These are phyloP conservation scores for Toxonevra muliebris DNA, from an alignment of 2,888 invertebrate species.

Conservation along the genomic window DNA sequence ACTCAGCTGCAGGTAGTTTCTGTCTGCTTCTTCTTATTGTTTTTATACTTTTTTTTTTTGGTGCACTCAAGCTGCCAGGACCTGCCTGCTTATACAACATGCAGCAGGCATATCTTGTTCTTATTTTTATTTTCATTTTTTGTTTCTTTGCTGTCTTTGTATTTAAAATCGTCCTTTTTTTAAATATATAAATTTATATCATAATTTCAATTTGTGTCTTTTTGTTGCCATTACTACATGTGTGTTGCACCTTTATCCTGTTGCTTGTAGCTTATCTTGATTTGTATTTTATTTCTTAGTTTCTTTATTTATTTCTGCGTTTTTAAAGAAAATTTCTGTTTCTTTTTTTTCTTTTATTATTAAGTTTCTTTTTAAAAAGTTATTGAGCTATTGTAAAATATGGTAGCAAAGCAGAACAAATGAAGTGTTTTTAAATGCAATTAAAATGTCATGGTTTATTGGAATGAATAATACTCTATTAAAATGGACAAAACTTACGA, in stretches of 20 bases:
- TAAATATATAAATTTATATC: conserved; percentile 31
- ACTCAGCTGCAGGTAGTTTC: conserved; percentile 13
- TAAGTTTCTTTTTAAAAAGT: conserved; percentile 33
- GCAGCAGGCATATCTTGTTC: conserved; percentile 1
- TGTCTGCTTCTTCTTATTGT: neutral
- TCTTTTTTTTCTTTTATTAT: conserved; percentile 4
- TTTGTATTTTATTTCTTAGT: conserved; percentile 33
- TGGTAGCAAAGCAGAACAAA: no score
- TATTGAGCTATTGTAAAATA: no score
- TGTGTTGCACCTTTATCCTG: conserved; percentile 34
- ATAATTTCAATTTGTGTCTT: conserved; percentile 33
- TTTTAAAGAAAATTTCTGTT: conserved; percentile 25
- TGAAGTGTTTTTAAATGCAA: no score
- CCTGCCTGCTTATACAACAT: conserved; percentile 15
- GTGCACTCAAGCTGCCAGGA: neutral
- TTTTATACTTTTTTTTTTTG: neutral
- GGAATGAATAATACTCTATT: no score
- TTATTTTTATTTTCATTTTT: neutral
- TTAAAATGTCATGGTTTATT: no score
- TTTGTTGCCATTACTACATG: conserved; percentile 13
- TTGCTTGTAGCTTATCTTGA: conserved; percentile 38
- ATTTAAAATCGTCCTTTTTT: conserved; percentile 11
- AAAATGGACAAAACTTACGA: no score
- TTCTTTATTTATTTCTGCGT: conserved; percentile 14
- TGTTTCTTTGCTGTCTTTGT: neutral